Conservation (phyloP, 2,888 invertebrate species). For the Leptinotarsa tumamoca region DNA sequence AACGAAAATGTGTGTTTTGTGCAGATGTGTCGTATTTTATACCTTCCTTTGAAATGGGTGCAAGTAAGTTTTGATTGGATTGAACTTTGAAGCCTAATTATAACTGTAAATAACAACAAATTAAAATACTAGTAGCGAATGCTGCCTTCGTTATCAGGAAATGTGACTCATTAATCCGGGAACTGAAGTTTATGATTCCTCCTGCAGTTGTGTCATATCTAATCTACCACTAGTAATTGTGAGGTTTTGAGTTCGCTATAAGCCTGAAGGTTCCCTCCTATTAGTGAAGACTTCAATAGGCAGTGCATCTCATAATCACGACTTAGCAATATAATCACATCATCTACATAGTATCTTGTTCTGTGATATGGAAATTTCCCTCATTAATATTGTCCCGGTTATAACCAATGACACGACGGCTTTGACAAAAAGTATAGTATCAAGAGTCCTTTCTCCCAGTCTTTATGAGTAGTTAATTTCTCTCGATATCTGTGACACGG, state of each 20-base stretch:
- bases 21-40: background rate
- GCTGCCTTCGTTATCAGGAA: background rate
- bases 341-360: too few relatives aligned
- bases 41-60: slow-evolving; percentile 3
- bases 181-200: background rate
- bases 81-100: slow-evolving; percentile 11
- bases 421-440: too few relatives aligned
- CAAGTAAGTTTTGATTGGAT: background rate
- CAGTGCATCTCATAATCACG: too few relatives aligned
- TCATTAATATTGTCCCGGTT: too few relatives aligned
- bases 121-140: background rate
- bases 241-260: background rate
- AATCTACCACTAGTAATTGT: background rate
- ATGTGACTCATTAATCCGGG: slow-evolving; percentile 24
- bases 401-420: too few relatives aligned
- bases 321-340: too few relatives aligned
- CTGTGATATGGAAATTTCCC: too few relatives aligned
- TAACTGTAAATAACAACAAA: slow-evolving; percentile 3
- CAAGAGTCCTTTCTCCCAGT: too few relatives aligned
- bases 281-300: too few relatives aligned
- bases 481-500: too few relatives aligned
- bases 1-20: slow-evolving; percentile 10
- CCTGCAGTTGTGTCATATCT: background rate
- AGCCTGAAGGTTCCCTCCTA: too few relatives aligned
- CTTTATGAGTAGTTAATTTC: too few relatives aligned